Conservation (phyloP, 2,113 vertebrate genomes). For the Thunnus maccoyii region DNA sequence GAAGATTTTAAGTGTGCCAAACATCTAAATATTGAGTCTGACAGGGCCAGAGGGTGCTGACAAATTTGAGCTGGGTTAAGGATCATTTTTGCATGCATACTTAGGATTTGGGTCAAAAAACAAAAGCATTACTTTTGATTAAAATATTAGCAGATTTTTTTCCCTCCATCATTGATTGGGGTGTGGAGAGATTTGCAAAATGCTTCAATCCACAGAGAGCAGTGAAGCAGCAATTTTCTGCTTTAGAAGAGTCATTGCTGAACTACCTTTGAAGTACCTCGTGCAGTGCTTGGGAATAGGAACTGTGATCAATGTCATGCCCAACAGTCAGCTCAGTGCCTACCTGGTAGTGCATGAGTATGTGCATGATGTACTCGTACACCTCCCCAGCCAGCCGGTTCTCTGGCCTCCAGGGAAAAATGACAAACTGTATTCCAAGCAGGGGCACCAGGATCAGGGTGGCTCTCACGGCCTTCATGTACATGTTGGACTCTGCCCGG, state of each 20-base stretch:
- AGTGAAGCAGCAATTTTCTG: neutral
- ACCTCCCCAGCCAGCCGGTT: constrained; percentile 93
- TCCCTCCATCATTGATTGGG: neutral
- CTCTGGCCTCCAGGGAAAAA: constrained; percentile 96
- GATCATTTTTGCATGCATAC: neutral
- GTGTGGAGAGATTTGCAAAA: neutral
- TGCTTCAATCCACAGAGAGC: neutral
- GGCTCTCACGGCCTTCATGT: constrained; percentile 98
- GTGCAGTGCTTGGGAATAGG: neutral
- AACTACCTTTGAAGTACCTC: neutral
- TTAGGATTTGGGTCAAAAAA: neutral
- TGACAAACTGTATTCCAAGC: constrained; percentile 96
- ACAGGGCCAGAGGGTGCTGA: neutral
- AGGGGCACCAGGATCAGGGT: constrained; percentile 96
- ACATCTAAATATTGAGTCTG: neutral
- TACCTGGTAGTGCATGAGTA: constrained; percentile 98
- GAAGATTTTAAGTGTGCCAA: neutral
- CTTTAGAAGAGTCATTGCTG: neutral
- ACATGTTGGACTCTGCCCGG: constrained; percentile 94
- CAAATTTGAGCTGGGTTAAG: neutral
- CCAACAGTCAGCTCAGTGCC: constrained; percentile 13
- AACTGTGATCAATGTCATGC: neutral
- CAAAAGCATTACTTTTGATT: neutral
- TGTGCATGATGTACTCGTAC: constrained; percentile 97
- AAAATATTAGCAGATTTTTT: neutral